Evolutionary conservation across 2,797 vertebrate genomes (phyloP).

Genomic region (Anomalospiza imberbis): DNA sequence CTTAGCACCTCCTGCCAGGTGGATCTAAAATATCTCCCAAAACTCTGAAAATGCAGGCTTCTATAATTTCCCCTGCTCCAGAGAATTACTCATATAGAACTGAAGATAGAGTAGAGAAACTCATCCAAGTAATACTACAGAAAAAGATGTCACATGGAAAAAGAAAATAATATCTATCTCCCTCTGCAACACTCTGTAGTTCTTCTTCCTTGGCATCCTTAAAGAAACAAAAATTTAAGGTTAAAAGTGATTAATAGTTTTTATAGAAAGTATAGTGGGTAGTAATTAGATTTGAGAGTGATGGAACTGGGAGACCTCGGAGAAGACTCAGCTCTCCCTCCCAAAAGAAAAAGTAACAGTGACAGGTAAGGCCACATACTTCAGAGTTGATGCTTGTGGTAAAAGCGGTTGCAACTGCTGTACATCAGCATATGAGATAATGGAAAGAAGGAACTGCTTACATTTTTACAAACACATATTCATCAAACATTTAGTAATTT

Average conservation of each 20-base stretch:
- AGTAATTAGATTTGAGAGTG: not conserved
- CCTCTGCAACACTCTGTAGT: not conserved
- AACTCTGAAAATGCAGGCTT: not conserved
- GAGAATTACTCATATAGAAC: not conserved
- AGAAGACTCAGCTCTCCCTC: not conserved
- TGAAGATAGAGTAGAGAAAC: not conserved
- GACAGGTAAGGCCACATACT: not conserved
- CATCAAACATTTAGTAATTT: not conserved
- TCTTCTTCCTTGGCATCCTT: not conserved
- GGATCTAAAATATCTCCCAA: not conserved
- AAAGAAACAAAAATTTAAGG: not conserved
- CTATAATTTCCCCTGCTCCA: not conserved
- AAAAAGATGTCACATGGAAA: not conserved
- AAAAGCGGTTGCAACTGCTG: not conserved
- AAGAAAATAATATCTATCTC: not conserved
- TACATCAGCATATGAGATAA: not conserved
- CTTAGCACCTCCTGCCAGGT: not conserved
- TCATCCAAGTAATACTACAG: not conserved
- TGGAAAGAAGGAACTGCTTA: not conserved
- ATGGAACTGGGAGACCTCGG: not conserved
- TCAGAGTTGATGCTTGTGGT: not conserved
- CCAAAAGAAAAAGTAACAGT: not conserved
- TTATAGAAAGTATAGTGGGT: not conserved
- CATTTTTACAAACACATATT: not conserved
- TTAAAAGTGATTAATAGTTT: not conserved